These are phyloP conservation scores for Irena cyanogastra DNA, from an alignment of 2,113 vertebrate species.

Conservation along the genomic window DNA sequence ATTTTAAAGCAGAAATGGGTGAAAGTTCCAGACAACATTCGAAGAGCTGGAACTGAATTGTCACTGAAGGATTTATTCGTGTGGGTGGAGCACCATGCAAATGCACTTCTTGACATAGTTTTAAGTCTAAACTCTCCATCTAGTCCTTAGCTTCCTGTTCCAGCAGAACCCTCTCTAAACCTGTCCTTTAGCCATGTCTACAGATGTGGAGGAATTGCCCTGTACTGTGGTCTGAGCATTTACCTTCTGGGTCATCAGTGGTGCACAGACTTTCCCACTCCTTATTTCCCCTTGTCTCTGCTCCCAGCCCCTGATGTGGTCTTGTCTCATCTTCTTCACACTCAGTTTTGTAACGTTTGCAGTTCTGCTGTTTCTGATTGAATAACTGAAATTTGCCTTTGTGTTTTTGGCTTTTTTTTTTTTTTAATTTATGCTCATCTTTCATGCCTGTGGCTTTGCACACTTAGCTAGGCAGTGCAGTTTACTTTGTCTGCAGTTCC, in stretches of 20 bases:
- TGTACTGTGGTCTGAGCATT: background rate
- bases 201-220: background rate
- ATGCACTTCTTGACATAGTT: background rate
- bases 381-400: background rate
- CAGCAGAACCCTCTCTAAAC: background rate
- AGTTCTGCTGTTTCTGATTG: background rate
- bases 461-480: background rate
- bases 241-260: background rate
- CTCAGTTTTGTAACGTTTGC: background rate
- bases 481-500: background rate
- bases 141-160: background rate
- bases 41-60: background rate
- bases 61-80: background rate
- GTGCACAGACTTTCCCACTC: background rate
- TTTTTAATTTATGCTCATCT: background rate
- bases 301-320: too few species aligned
- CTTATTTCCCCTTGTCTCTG: background rate
- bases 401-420: rapidly evolving
- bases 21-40: background rate
- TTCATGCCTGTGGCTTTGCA: background rate
- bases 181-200: background rate
- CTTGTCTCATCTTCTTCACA: background rate
- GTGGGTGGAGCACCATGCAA: background rate
- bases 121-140: background rate
- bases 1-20: background rate